Evolutionary conservation across 2,113 vertebrate genomes (phyloP), one percentile per base, ranked within the genome.

Genomic region (Serinus canaria): DNA sequence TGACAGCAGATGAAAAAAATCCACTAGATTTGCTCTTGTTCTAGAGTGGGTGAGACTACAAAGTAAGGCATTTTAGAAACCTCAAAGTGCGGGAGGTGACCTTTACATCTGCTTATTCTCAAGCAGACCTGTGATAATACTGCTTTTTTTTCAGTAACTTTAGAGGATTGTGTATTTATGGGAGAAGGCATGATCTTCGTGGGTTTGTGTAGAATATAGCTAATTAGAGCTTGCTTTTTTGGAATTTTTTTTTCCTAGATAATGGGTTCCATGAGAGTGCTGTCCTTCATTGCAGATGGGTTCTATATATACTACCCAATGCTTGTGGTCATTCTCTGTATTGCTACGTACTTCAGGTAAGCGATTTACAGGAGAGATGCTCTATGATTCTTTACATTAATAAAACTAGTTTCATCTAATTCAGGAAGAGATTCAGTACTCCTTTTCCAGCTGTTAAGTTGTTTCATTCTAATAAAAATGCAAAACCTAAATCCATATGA

Each of bases 221-320:
- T 76, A 37, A 44, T 66, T 43, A 67, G 9, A 73, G 12, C 33
- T 88, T 77, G 5, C 23, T 87, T 22, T 33, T 83, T 81, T 11
- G 31, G 3, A 3, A 30, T 83, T 79, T 95, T 96, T 96, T 81
- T 91, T n/a, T 27, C 62, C 52, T 95, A 99, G 99, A 99, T 99
- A 91, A 99, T 99, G 99, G 99, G 99, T 74, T 99, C 99, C 47
- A 99, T 99, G 99, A 98, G 66, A 92, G 98, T 99, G 64, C 98
- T 99, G 44, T 98, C 98, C 44, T 98, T 99, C 91, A 98, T 99
- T 96, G 99, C 99, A 77, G 98, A 99, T 97, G 99, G 98, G 22
- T 99, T 99, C 97, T 99, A 99, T 95, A 99, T 99, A 91, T 99
- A 99, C 94, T 99, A 99, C 89, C 99, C 99, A 59, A 99, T 99